phyloP scores from a whole-genome alignment of 2,797 vertebrate genomes.

The Siniperca obscura region DNA sequence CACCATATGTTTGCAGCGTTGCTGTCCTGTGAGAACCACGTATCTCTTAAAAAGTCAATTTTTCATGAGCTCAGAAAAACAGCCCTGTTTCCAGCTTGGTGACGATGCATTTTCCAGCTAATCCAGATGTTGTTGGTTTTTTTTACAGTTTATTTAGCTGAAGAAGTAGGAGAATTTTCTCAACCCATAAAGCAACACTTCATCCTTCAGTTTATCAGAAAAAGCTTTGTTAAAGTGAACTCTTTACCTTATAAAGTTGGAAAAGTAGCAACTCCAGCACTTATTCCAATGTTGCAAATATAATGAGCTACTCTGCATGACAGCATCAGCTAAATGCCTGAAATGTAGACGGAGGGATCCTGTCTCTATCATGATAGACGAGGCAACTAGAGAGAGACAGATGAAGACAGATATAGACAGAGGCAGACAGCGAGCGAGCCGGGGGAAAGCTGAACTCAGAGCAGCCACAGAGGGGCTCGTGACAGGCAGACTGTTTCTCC shows the following conservation, averaged over 20 bases:
- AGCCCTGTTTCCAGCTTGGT: too few species aligned
- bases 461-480: conserved; percentile 28
- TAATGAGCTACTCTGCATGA: conserved; percentile 18
- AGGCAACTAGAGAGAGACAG: conserved; percentile 1
- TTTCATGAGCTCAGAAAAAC: too few species aligned
- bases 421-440: conserved; percentile 2
- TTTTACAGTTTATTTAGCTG: too few species aligned
- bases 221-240: not conserved
- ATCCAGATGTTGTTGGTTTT: too few species aligned
- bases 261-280: not conserved
- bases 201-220: too few species aligned
- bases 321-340: conserved; percentile 30
- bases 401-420: conserved; percentile 18
- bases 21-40: too few species aligned
- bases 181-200: too few species aligned
- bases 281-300: not conserved
- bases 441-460: conserved; percentile 32
- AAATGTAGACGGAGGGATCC: conserved; percentile 31
- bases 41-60: too few species aligned
- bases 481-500: conserved; percentile 46
- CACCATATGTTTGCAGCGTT: too few species aligned
- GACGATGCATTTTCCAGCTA: too few species aligned
- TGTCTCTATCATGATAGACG: conserved; percentile 33
- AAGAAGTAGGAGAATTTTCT: too few species aligned
- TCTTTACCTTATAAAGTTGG: not conserved